phyloP scores from a whole-genome alignment of 2,113 vertebrate species.

The Actenoides hombroni region DNA sequence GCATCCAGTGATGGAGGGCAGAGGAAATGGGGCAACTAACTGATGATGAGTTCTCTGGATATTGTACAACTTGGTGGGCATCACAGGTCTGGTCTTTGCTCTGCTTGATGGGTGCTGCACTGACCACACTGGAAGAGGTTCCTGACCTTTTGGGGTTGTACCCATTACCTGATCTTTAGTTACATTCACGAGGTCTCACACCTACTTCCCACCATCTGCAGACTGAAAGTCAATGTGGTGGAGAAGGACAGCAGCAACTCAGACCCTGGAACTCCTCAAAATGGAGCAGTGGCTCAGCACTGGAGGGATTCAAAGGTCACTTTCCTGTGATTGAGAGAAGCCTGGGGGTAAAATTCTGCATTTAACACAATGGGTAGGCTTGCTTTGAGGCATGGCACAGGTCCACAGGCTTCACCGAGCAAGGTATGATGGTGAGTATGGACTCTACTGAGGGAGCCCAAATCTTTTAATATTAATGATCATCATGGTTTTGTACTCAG shows the following conservation, averaged over 20 bases:
- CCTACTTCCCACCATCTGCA: not conserved
- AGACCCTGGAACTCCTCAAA: not conserved
- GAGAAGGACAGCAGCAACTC: not conserved
- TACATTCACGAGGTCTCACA: not conserved
- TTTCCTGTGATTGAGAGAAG: rapidly evolving
- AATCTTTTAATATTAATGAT: not conserved
- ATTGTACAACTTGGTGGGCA: not conserved
- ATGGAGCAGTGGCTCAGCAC: not conserved
- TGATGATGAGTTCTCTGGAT: not conserved
- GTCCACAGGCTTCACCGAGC: not conserved
- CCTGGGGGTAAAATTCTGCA: not conserved
- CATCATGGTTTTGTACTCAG: not conserved
- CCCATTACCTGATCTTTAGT: not conserved
- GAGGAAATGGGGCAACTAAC: not conserved
- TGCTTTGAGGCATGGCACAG: not conserved
- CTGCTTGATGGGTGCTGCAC: rapidly evolving
- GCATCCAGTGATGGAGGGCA: not conserved
- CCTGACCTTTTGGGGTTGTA: not conserved
- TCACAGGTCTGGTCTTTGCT: not conserved
- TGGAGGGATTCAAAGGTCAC: not conserved
- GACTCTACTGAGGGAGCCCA: not conserved
- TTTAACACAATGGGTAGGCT: not conserved
- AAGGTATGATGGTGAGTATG: not conserved
- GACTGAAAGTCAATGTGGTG: rapidly evolving
- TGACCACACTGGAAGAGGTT: not conserved